Evolutionary conservation across 1,140 invertebrate genomes (phyloP), one percentile per base, ranked within the genome.

Genomic region (Maconellicoccus hirsutus): DNA sequence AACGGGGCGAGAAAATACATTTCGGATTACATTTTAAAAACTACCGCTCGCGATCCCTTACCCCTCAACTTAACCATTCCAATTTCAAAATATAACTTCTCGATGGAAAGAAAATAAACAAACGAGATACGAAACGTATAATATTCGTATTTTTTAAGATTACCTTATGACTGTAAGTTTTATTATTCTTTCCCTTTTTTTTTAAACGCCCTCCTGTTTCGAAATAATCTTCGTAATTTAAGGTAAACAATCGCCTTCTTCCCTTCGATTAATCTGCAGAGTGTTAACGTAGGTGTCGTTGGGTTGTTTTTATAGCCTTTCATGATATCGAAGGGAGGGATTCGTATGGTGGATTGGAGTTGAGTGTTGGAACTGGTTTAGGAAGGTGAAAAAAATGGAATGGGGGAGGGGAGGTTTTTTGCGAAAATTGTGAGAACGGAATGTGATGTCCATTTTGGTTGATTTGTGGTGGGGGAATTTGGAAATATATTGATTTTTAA

Each of bases 1-100:
- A 66, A 66, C 61, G 61, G 61, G 61, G 61, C 61, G 61, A 66
- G 61, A 66, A 66, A 66, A 66, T 66, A 66, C 61, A 66, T 66
- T 66, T 66, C 61, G 61, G 61, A 66, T 66, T 66, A 66, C 61
- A 66, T 66, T 66, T 66, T 66, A 66, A 66, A 66, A 66, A 25
- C 61, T 66, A 25, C 22, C n/a, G 61, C 25, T 26, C 10, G 19
- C 61, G 10, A 8, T 66, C 22, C 3, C 19, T 10, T 66, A 22
- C 61, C 33, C 33, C 33, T 52, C n/a, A 14, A 8, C 2, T 66
- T 4, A 4, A 66, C 61, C 61, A 23, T 66, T 66, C 61, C 61
- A 66, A 66, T 66, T 66, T 66, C 25, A 66, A 66, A 66, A 66
- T 66, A 66, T 66, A 66, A 66, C 61, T 66, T 66, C 61, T 66